A percentile compares a stretch with the other conserved stretches of the same genome.
Evolutionary conservation across 2,797 vertebrate species (phyloP).

Genomic region (Pangasius sanitwongsei): DNA sequence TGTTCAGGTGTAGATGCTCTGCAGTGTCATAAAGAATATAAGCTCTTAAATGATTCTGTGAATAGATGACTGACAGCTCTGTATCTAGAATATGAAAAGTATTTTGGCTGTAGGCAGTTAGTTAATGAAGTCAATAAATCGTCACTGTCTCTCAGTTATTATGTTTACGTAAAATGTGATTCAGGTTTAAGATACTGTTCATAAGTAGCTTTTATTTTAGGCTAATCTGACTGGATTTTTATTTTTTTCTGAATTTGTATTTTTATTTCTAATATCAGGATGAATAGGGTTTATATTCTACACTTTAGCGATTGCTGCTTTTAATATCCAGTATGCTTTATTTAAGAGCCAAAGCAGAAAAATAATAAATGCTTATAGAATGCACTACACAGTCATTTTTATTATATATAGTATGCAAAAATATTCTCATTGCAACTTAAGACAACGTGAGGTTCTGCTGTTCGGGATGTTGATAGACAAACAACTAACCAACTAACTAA

Average conservation of each 20-base stretch:
- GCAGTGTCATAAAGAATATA: background rate
- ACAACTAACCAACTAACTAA: background rate
- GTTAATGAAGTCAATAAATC: slow-evolving; percentile 7
- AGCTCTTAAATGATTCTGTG: background rate
- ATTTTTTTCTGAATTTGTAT: no score
- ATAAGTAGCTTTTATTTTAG: background rate
- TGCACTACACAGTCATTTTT: background rate
- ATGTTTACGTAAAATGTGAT: background rate
- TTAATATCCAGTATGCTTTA: background rate
- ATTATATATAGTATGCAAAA: background rate
- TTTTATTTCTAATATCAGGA: background rate
- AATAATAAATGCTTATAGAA: background rate
- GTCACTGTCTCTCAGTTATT: background rate
- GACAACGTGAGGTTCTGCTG: background rate
- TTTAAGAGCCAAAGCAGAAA: background rate
- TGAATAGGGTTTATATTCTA: background rate
- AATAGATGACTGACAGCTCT: background rate
- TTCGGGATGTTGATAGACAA: background rate
- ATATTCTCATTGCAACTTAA: background rate
- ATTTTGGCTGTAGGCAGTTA: slow-evolving; percentile 7
- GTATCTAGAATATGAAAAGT: background rate
- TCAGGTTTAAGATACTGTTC: background rate
- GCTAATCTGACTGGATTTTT: background rate
- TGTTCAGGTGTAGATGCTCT: background rate
- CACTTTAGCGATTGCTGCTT: background rate